These are phyloP conservation scores for Eupithecia vulgata DNA, from an alignment of 2,888 invertebrate genomes.

Conservation along the genomic window DNA sequence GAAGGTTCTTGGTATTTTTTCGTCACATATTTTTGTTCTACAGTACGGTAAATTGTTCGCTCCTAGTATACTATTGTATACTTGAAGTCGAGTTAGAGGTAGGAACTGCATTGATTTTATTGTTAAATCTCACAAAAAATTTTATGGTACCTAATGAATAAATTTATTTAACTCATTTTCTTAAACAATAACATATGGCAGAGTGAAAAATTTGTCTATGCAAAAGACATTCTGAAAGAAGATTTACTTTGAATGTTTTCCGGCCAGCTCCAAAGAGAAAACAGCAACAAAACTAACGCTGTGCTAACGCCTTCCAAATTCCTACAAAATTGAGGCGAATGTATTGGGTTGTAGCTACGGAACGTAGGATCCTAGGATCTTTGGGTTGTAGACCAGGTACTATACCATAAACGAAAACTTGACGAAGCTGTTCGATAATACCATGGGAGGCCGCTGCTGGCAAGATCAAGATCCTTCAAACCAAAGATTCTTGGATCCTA, in stretches of 20 bases:
- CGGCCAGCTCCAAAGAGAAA: neutral
- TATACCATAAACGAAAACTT: no score
- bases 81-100: neutral
- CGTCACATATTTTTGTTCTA: neutral
- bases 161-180: neutral
- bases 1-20: neutral
- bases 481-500: no score
- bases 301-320: no score
- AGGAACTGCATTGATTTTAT: neutral
- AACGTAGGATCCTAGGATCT: no score
- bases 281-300: no score
- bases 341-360: no score
- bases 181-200: neutral
- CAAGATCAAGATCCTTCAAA: no score
- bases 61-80: conserved; percentile 2
- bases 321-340: no score
- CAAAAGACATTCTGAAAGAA: neutral
- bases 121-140: neutral
- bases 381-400: no score
- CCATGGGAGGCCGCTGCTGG: no score
- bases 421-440: no score
- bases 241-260: neutral
- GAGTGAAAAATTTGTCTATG: neutral
- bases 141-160: neutral
- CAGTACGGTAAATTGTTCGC: neutral